Conservation (phyloP, 2,797 vertebrate genomes). For the Lerista edwardsae region DNA sequence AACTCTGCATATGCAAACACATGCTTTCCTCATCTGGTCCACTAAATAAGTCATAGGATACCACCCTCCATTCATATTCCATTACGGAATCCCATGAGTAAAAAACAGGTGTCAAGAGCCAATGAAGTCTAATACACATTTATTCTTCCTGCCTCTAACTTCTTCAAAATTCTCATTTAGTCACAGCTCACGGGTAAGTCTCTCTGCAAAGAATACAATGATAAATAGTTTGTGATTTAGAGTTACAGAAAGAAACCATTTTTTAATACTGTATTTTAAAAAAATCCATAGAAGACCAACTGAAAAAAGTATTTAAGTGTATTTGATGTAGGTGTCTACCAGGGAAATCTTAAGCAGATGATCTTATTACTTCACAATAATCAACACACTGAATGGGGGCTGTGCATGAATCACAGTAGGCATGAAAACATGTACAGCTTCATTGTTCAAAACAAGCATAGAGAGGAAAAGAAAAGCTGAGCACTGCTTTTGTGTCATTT, state of each 20-base stretch:
- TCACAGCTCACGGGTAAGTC: slow-evolving; percentile 36
- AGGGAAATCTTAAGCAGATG: not conserved
- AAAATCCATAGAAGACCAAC: not conserved
- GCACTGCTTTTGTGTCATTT: slow-evolving; percentile 14
- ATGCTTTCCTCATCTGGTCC: slow-evolving; percentile 65
- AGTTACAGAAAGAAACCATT: slow-evolving; percentile 14
- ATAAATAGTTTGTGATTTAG: slow-evolving; percentile 23
- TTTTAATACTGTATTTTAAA: too few species aligned
- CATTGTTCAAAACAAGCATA: not conserved
- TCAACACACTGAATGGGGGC: not conserved
- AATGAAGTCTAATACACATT: slow-evolving; percentile 51
- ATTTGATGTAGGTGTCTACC: slow-evolving; percentile 4
- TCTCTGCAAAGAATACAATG: slow-evolving; percentile 50
- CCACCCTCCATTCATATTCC: slow-evolving; percentile 74
- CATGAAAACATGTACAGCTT: not conserved
- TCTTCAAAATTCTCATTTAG: slow-evolving; percentile 54
- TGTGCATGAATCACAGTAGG: not conserved
- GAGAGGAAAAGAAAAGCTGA: rapidly evolving
- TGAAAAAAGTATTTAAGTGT: slow-evolving; percentile 9
- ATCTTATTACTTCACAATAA: not conserved
- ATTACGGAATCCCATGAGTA: slow-evolving; percentile 74
- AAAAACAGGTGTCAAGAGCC: slow-evolving; percentile 69
- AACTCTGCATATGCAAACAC: slow-evolving; percentile 63
- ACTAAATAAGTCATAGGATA: slow-evolving; percentile 76
- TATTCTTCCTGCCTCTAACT: slow-evolving; percentile 11